Evolutionary conservation across 2,888 invertebrate genomes (phyloP).

Genomic region (Ischnura elegans): DNA sequence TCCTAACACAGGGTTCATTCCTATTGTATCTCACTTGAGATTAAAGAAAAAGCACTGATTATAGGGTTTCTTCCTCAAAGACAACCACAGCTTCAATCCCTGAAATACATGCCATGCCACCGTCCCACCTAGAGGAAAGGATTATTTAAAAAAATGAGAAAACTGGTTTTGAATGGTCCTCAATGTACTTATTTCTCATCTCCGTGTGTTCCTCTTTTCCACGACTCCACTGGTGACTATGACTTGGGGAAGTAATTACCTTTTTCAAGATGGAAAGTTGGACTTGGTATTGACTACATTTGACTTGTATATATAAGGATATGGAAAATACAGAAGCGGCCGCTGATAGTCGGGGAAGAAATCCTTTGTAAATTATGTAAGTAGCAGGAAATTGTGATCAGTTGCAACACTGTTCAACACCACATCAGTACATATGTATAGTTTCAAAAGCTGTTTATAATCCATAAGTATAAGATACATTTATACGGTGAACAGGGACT

Average conservation of each 20-base stretch:
- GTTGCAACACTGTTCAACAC: not conserved
- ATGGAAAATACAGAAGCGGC: not conserved
- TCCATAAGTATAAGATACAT: constrained; percentile 9
- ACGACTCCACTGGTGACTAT: not conserved
- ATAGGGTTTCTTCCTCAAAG: not conserved
- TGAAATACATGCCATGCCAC: constrained; percentile 4
- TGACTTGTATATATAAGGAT: constrained; percentile 28
- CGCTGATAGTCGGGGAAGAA: not conserved
- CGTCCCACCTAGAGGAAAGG: constrained; percentile 36
- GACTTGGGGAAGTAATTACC: not conserved
- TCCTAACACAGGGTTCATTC: constrained; percentile 57
- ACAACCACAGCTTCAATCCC: constrained; percentile 1
- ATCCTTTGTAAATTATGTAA: constrained; percentile 56
- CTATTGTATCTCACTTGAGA: not conserved
- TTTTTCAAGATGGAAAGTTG: not conserved
- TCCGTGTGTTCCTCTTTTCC: not conserved
- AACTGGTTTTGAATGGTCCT: not conserved
- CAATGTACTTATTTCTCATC: not conserved
- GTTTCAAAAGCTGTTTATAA: constrained; percentile 45
- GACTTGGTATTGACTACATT: not conserved
- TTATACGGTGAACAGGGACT: constrained; percentile 64
- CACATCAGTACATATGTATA: constrained; percentile 43
- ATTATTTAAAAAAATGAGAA: constrained; percentile 15
- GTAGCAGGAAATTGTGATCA: constrained; percentile 13
- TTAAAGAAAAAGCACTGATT: not conserved